Base-by-base conservation (phyloP, 2,888 invertebrate species). In the Ornithoptera alexandrae region DNA sequence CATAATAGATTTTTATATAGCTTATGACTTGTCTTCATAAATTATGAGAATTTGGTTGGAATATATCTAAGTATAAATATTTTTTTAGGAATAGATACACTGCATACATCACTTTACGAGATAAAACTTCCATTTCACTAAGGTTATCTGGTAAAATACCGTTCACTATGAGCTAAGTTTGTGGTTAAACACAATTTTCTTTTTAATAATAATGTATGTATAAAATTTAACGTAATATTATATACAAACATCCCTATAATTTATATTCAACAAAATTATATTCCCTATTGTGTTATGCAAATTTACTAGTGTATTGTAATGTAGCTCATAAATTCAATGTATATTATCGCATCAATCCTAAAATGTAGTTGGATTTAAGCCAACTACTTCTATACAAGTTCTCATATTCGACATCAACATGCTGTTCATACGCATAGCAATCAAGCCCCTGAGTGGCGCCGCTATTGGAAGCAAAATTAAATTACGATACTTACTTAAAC, bases 271-370 rank as follows among this genome's bases (percentile, higher is more conserved):
- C 22, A 17, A 59, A 30, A 24, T 24, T 30, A 7, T 59, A 18
- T 18, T 30, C 24, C 12, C 59, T 6, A 30, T 59, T 59, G 17
- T 30, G 17, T 30, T 59, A 18, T 18, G 30, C 17, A 18, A 59
- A 18, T 59, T 30, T 18, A 22, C 57, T 12, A 58, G 8, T 58
- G 22, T 22, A 22, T 24, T 58, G 12, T 22, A 58, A 24, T 10
- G 12, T 22, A 58, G 60, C 60, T 18, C 60, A 36, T 60, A 60
- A 60, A 60, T 60, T 36, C 36, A 18, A 60, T 18, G 36, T 22
- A 12, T 59, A 18, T 60, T 60, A 60, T 60, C 36, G 36, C 60
- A 60, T 60, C 36, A 30, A 30, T 36, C 60, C 36, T 60, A 60
- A 36, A 60, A 30, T 60, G 1, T 36, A 60, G 18, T 18, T 60